These are phyloP conservation scores for Nematolebias whitei DNA, from an alignment of 2,113 vertebrate genomes.

Conservation along the genomic window DNA sequence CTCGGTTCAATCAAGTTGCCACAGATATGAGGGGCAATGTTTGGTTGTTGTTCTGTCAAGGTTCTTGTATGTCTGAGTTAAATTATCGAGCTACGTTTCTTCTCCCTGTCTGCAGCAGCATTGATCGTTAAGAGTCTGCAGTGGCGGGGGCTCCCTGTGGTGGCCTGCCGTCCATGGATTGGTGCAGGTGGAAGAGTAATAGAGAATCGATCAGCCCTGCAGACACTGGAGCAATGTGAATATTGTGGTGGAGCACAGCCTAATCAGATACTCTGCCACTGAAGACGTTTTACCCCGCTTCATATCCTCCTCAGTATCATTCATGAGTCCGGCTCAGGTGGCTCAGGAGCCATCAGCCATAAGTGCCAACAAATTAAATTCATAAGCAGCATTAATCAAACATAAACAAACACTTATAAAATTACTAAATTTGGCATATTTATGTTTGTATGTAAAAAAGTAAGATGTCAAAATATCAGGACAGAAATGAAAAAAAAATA, in stretches of 20 bases:
- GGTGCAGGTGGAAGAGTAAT: slow-evolving; percentile 62
- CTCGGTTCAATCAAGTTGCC: background rate
- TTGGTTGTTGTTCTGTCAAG: background rate
- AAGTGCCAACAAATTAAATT: background rate
- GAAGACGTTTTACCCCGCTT: slow-evolving; percentile 47
- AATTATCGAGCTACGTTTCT: slow-evolving; percentile 47
- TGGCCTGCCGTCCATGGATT: slow-evolving; percentile 27
- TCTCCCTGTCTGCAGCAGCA: slow-evolving; percentile 25
- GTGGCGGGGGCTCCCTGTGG: slow-evolving; percentile 41
- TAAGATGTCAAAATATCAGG: too few relatives aligned
- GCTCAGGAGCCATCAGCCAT: slow-evolving; percentile 3
- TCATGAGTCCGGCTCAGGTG: slow-evolving; percentile 18
- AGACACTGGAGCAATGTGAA: slow-evolving; percentile 66
- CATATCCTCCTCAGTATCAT: slow-evolving; percentile 24
- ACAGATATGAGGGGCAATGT: slow-evolving; percentile 5
- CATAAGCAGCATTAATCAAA: background rate
- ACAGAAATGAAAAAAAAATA: too few relatives aligned
- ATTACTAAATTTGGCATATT: too few relatives aligned
- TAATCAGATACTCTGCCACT: slow-evolving; percentile 56
- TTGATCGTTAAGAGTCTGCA: slow-evolving; percentile 46
- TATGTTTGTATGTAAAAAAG: too few relatives aligned
- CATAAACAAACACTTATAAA: too few relatives aligned
- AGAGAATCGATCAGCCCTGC: slow-evolving; percentile 66
- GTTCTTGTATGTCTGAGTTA: slow-evolving; percentile 34
- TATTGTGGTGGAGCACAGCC: slow-evolving; percentile 55